Conservation (phyloP, 2,113 vertebrate genomes). For the Corythornis vintsioides region DNA sequence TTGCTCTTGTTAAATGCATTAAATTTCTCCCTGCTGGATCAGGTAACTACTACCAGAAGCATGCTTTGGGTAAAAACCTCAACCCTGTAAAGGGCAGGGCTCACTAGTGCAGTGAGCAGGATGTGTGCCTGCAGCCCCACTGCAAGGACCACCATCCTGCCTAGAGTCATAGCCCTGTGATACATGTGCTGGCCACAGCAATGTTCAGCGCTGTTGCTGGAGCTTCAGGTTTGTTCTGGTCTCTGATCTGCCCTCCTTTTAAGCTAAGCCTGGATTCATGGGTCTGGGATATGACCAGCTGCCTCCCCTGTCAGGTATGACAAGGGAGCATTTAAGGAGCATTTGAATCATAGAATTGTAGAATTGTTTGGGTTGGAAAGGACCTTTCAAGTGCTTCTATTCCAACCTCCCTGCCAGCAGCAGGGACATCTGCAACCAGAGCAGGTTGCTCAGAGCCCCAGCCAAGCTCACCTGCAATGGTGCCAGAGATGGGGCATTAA, state of each 20-base stretch:
- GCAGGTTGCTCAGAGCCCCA: not conserved
- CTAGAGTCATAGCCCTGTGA: accelerated
- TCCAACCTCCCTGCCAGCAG: not conserved
- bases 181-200: accelerated
- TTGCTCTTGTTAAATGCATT: too few relatives aligned
- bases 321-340: accelerated
- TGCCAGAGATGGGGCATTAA: not conserved
- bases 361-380: not conserved
- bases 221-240: not conserved
- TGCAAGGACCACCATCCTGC: not conserved
- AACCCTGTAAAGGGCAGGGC: not conserved
- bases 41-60: not conserved
- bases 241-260: not conserved
- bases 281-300: not conserved
- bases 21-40: not conserved
- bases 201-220: not conserved
- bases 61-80: not conserved
- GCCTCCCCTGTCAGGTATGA: not conserved
- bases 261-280: not conserved
- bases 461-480: not conserved
- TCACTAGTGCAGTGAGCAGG: not conserved
- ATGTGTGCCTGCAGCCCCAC: not conserved
- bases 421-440: not conserved
- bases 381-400: not conserved
- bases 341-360: not conserved